A percentile compares a stretch with the other conserved stretches of the same genome.
phyloP scores from a whole-genome alignment of 30 jellyfish, hydroid and myxozoan species.

The Morbakka virulenta region DNA sequence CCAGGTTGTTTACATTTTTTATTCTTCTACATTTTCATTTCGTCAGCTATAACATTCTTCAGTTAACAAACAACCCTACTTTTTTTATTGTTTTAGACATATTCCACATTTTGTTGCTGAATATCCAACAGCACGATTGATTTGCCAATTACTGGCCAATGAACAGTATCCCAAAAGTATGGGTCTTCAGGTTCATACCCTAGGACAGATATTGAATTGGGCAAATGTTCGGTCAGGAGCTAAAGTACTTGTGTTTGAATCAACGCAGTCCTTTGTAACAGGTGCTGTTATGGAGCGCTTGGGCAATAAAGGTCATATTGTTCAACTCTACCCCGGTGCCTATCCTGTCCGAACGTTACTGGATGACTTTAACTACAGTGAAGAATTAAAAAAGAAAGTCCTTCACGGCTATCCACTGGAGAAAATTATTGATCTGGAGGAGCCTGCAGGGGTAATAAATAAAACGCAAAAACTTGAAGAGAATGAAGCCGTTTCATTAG shows the following conservation, averaged over 20 bases:
- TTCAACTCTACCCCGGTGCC: conserved; percentile 68
- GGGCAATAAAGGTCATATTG: conserved; percentile 63
- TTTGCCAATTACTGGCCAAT: conserved; percentile 48
- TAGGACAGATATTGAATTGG: conserved; percentile 78
- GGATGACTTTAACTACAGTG: conserved; percentile 60
- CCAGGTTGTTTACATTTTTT: too few relatives aligned
- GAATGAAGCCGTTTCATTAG: background rate
- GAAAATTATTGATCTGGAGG: conserved; percentile 35
- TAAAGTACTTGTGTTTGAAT: conserved; percentile 62
- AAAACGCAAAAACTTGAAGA: background rate
- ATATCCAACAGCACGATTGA: conserved; percentile 66
- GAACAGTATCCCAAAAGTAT: conserved; percentile 56
- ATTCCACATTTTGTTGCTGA: conserved; percentile 67
- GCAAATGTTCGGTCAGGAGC: conserved; percentile 68
- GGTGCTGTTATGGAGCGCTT: conserved; percentile 89
- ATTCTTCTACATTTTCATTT: too few relatives aligned
- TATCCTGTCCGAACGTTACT: conserved; percentile 75
- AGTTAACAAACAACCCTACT: too few relatives aligned
- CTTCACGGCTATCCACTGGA: conserved; percentile 72
- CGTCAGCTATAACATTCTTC: too few relatives aligned
- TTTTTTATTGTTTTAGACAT: conserved; percentile 80
- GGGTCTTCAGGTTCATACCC: conserved; percentile 73
- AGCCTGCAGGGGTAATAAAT: background rate
- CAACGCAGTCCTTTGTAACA: conserved; percentile 73
- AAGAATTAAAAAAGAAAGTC: conserved; percentile 7